Percentiles rank a stretch among this genome's conserved stretches.
phyloP scores from a whole-genome alignment of 2,797 vertebrate genomes.

The Picus viridis region DNA sequence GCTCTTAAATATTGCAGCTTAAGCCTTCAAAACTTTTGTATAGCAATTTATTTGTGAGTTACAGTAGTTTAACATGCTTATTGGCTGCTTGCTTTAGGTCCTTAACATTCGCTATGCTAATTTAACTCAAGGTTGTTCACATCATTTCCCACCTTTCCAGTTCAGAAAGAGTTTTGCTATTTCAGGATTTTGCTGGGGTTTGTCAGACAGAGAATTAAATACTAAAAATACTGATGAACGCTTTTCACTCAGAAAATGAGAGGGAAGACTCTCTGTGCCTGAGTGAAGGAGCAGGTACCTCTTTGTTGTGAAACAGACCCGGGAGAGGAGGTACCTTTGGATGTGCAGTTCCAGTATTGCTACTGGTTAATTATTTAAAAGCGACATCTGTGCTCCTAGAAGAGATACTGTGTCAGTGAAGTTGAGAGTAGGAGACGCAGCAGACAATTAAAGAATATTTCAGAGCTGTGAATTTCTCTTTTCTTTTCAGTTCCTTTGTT shows the following conservation, averaged over 20 bases:
- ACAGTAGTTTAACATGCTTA: neutral
- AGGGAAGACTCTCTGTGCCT: neutral
- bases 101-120: neutral
- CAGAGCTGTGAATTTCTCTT: neutral
- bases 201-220: neutral
- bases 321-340: neutral
- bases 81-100: neutral
- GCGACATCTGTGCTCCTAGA: neutral
- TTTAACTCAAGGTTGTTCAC: neutral
- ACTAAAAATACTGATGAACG: neutral
- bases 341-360: neutral
- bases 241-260: neutral
- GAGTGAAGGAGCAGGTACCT: neutral
- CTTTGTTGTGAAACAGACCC: neutral
- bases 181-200: neutral
- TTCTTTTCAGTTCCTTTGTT: neutral
- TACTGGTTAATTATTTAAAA: constrained; percentile 4
- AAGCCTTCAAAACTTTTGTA: neutral
- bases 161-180: neutral
- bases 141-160: neutral
- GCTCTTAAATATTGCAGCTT: neutral
- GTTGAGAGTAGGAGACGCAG: neutral
- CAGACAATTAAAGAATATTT: neutral
- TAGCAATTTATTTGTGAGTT: neutral
- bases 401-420: neutral